Base-by-base conservation (phyloP, 2,797 vertebrate species). In the Champsocephalus esox region DNA sequence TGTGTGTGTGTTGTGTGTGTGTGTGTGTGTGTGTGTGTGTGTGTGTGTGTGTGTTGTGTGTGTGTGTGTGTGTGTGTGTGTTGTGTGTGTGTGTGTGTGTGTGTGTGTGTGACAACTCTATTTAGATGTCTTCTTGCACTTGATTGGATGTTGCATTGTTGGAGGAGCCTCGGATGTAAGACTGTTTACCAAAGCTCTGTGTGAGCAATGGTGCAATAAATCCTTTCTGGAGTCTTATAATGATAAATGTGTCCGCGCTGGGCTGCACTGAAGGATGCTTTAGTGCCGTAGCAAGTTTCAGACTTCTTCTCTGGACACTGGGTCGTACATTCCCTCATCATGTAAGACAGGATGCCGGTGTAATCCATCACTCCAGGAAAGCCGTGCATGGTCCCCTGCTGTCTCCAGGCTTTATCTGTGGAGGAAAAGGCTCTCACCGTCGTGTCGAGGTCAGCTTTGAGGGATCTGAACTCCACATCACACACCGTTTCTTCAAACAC, bases 321-420 rank as follows among this genome's bases (percentile, higher is more conserved):
- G 62, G 65, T 75, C 59, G 71, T 50, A 21, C 80, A 84, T 49
- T 66, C 82, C 83, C 74, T 82, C 72, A 70, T 83, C 70, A 21
- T 80, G 46, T 65, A 75, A 76, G 71, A 50, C 72, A 81, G 80
- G 78, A 84, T 80, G 82, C 84, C 85, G 70, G 80, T 5, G 71
- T 85, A 74, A 85, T 91, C 86, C 73, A 88, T 88, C 89, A 83
- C 71, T 76, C 58, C 48, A 48, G 70, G 48, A 82, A 83, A 77
- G 83, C 66, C 54, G 57, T 54, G 79, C 87, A 60, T 70, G 79
- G 64, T 70, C 75, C 57, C 69, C 73, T 14, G 24, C 34, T 7
- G 52, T 81, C 82, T 71, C 73, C 21, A 49, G 78, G 67, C 77
- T 82, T 87, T 82, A 84, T 92, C 86, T 82, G 70, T 69, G 7